These are phyloP conservation scores for Myopa tessellatipennis DNA, from an alignment of 2,888 invertebrate species.

Conservation along the genomic window DNA sequence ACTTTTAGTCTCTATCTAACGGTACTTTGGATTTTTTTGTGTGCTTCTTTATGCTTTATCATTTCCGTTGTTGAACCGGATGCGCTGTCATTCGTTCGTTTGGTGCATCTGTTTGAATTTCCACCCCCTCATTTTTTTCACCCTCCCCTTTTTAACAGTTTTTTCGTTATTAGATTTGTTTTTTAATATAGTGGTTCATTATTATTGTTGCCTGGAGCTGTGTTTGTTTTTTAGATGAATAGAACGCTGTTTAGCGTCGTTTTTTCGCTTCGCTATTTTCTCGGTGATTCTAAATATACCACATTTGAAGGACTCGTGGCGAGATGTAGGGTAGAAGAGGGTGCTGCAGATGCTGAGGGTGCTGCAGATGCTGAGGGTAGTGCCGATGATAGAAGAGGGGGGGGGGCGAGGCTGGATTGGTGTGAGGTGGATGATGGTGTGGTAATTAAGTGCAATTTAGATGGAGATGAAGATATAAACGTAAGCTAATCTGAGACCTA, in stretches of 20 bases:
- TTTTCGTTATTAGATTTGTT: not conserved
- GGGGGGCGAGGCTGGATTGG: not conserved
- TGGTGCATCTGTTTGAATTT: not conserved
- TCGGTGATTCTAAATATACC: not conserved
- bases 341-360: not conserved
- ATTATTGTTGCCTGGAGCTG: not conserved
- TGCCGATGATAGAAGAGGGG: no score
- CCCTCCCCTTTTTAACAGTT: not conserved
- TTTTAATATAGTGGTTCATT: not conserved
- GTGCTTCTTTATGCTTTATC: not conserved
- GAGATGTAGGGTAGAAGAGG: not conserved
- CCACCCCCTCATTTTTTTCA: not conserved
- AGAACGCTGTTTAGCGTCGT: not conserved
- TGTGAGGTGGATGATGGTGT: not conserved
- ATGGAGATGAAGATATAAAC: not conserved
- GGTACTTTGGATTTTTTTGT: not conserved
- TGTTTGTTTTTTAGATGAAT: no score
- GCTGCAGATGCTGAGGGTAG: no score
- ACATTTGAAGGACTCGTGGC: not conserved
- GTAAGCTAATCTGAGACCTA: no score
- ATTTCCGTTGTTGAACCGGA: slow-evolving; percentile 1
- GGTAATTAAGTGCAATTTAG: not conserved
- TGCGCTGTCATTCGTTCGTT: not conserved
- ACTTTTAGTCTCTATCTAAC: not conserved
- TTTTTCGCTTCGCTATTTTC: not conserved